phyloP scores from a whole-genome alignment of 2,888 invertebrate genomes.

The Thymelicus sylvestris region DNA sequence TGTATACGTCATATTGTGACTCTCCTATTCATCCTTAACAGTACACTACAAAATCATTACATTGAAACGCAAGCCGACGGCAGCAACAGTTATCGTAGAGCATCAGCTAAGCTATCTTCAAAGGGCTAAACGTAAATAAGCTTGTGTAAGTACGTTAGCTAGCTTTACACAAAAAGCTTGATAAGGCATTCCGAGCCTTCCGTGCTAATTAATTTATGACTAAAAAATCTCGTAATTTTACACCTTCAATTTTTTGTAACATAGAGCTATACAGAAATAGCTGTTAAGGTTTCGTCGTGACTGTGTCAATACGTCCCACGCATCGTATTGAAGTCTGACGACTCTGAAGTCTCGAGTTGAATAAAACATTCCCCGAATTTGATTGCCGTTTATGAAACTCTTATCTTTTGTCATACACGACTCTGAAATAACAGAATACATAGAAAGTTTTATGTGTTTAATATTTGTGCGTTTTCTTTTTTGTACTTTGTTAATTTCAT shows the following conservation, averaged over 20 bases:
- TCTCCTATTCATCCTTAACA: no score
- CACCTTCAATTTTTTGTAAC: neutral
- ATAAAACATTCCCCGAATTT: conserved; percentile 9
- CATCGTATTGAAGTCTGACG: neutral
- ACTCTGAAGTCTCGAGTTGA: neutral
- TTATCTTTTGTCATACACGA: no score
- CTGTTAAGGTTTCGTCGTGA: conserved; percentile 9
- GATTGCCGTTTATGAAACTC: neutral
- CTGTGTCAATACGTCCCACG: conserved; percentile 18
- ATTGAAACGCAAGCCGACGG: neutral
- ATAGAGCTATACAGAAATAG: neutral
- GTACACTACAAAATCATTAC: neutral
- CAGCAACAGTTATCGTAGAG: neutral
- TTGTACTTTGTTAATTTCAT: no score
- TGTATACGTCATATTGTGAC: no score
- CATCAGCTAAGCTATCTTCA: neutral
- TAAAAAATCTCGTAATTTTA: neutral
- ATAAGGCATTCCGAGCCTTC: conserved; percentile 3
- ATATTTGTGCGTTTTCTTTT: no score
- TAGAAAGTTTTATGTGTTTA: no score
- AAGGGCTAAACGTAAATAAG: neutral
- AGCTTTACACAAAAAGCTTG: neutral
- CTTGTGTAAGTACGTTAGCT: neutral
- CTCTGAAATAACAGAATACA: no score
- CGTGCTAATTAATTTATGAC: conserved; percentile 7